Evolutionary conservation across 2,797 vertebrate genomes (phyloP).

Genomic region (Morelia viridis): DNA sequence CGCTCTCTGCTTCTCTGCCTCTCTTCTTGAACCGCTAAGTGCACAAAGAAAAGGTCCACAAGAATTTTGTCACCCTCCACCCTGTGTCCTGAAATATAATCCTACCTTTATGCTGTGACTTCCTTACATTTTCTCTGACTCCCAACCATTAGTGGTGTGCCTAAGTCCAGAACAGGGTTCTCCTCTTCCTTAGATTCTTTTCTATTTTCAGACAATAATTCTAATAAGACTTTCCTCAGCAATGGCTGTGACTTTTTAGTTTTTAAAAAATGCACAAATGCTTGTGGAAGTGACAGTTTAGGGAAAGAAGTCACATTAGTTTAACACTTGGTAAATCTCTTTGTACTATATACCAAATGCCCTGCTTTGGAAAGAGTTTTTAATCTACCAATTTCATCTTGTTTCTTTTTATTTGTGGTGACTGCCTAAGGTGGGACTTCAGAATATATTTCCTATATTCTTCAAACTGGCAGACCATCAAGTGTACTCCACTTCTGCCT

Average conservation of each 20-base stretch:
- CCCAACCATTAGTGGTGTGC: too few species aligned
- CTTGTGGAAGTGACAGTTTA: neutral
- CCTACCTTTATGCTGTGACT: neutral
- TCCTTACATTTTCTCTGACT: neutral
- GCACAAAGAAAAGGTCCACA: neutral
- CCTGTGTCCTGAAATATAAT: neutral
- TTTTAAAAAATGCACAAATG: too few species aligned
- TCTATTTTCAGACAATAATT: neutral
- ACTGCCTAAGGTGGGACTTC: neutral
- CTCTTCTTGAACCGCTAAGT: conserved; percentile 92
- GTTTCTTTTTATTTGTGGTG: neutral
- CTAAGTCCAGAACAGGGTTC: neutral
- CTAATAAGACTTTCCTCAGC: neutral
- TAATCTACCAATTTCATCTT: neutral
- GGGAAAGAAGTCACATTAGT: neutral
- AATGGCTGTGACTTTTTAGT: neutral
- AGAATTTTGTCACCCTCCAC: neutral
- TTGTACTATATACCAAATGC: too few species aligned
- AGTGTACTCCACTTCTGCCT: neutral
- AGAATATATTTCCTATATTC: neutral
- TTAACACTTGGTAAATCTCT: neutral
- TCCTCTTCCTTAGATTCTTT: neutral
- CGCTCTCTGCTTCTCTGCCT: conserved; percentile 91
- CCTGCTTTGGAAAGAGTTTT: neutral
- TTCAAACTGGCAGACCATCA: neutral